Evolutionary conservation across 2,797 vertebrate genomes (phyloP).

Genomic region (Esox lucius): DNA sequence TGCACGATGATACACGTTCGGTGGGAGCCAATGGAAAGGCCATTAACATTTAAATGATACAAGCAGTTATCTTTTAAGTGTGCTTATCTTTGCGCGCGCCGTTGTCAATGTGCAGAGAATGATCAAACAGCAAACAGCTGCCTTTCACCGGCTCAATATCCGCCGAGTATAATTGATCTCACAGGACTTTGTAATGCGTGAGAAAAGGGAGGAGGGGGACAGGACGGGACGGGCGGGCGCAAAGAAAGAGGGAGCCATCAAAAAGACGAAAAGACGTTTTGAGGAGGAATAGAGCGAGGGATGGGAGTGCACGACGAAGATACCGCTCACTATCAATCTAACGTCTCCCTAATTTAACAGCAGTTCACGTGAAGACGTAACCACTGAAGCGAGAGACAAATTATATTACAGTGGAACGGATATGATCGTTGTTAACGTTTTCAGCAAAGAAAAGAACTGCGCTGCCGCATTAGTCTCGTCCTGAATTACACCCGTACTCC

Average conservation of each 20-base stretch:
- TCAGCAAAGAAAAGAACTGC: too few species aligned
- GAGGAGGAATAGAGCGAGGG: not conserved
- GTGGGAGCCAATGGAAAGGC: slow-evolving; percentile 72
- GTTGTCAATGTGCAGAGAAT: not conserved
- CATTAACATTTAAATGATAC: slow-evolving; percentile 79
- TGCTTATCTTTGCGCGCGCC: slow-evolving; percentile 38
- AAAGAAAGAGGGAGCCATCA: not conserved
- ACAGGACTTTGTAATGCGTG: not conserved
- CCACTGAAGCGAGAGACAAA: not conserved
- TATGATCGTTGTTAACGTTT: not conserved
- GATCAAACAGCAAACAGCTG: not conserved
- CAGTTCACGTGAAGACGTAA: not conserved
- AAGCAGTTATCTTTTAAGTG: slow-evolving; percentile 72
- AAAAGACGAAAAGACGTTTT: not conserved
- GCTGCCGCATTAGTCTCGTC: too few species aligned
- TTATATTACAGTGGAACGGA: not conserved
- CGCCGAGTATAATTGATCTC: not conserved
- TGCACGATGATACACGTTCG: slow-evolving; percentile 75
- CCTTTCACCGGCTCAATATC: not conserved
- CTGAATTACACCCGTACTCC: too few species aligned
- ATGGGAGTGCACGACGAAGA: not conserved
- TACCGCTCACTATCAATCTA: not conserved
- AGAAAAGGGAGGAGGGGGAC: not conserved
- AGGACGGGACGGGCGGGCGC: not conserved
- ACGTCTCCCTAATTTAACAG: not conserved